Conservation (phyloP, 2,888 invertebrate genomes). For the Eledona agricola region DNA sequence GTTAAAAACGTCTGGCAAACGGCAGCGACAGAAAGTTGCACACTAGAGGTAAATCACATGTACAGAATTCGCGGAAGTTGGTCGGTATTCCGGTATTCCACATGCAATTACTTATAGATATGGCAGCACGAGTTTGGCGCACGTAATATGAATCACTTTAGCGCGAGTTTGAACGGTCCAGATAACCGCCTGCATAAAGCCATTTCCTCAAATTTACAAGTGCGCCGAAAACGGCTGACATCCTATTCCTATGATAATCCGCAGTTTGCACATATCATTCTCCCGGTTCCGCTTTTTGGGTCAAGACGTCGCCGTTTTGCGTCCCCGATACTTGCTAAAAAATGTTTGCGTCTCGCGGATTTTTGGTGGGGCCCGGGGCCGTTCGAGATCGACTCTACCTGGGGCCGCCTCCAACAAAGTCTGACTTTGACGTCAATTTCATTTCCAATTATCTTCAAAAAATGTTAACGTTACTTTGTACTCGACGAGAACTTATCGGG, state of each 20-base stretch:
- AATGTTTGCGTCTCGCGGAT: too few relatives aligned
- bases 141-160: slow-evolving; percentile 41
- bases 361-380: too few relatives aligned
- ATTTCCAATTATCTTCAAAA: too few relatives aligned
- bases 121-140: slow-evolving; percentile 32
- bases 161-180: slow-evolving; percentile 40
- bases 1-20: slow-evolving; percentile 23
- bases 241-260: slow-evolving; percentile 47
- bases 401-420: too few relatives aligned
- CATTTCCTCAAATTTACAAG: slow-evolving; percentile 46
- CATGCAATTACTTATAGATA: slow-evolving; percentile 40
- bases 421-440: too few relatives aligned
- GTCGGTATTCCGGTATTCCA: slow-evolving; percentile 4
- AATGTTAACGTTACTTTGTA: too few relatives aligned
- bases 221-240: slow-evolving; percentile 45
- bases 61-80: slow-evolving; percentile 5
- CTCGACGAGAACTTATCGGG: too few relatives aligned
- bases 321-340: slow-evolving; percentile 34
- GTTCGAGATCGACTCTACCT: too few relatives aligned
- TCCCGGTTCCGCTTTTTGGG: slow-evolving; percentile 27
- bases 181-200: slow-evolving; percentile 44
- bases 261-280: slow-evolving; percentile 39
- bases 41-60: slow-evolving; percentile 13
- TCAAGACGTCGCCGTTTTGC: slow-evolving; percentile 29
- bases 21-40: slow-evolving; percentile 9